phyloP scores from a whole-genome alignment of 2,113 vertebrate genomes.

The Oceanodroma tethys region DNA sequence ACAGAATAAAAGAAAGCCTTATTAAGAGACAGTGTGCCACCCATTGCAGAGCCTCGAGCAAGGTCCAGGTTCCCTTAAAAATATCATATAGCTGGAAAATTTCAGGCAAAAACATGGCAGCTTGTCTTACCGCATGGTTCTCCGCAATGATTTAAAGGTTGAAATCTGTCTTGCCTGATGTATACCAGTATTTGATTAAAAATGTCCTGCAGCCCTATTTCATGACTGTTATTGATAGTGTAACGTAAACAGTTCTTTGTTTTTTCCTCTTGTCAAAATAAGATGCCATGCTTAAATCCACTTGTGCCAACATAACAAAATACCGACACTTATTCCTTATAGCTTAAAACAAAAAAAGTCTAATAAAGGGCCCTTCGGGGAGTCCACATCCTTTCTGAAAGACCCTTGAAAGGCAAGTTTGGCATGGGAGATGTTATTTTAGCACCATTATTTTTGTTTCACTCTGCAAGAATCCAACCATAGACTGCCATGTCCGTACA shows the following conservation, averaged over 20 bases:
- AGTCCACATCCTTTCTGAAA: background rate
- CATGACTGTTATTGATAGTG: background rate
- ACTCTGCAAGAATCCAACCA: background rate
- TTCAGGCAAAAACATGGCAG: conserved; percentile 41
- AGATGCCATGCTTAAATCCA: background rate
- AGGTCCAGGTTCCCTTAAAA: conserved; percentile 11
- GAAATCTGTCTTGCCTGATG: background rate
- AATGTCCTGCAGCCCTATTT: background rate
- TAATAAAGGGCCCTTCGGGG: background rate
- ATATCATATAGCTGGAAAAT: conserved; percentile 55
- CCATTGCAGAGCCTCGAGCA: conserved; percentile 27
- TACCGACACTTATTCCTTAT: background rate
- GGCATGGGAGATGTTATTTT: background rate
- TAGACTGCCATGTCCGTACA: rapidly evolving
- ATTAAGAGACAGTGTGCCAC: conserved; percentile 17
- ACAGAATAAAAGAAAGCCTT: background rate
- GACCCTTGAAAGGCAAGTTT: background rate
- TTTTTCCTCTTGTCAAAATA: background rate
- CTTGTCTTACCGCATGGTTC: background rate
- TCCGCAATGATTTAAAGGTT: conserved; percentile 24
- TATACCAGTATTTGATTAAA: background rate
- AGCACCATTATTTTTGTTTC: background rate
- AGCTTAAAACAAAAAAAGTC: background rate
- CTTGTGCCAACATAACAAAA: background rate
- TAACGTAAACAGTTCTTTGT: background rate